Percentiles rank a stretch among this genome's conserved stretches.
phyloP scores from a whole-genome alignment of 2,113 vertebrate genomes.

The Chloropsis cyanopogon region DNA sequence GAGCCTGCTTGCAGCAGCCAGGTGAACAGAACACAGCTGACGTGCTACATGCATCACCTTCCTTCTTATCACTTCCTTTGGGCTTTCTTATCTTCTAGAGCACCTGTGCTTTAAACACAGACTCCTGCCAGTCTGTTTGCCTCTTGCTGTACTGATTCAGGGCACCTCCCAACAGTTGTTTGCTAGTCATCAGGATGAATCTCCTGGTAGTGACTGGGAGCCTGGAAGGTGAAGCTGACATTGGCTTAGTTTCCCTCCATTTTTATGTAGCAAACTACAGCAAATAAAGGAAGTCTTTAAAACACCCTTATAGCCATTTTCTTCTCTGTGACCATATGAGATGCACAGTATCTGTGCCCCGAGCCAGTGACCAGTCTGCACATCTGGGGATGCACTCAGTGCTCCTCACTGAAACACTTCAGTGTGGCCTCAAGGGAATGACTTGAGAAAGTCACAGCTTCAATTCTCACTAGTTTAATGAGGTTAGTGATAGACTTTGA shows the following conservation, averaged over 20 bases:
- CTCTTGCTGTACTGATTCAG: neutral
- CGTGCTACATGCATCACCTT: neutral
- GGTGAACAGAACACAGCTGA: neutral
- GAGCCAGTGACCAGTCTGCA: neutral
- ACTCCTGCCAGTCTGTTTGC: neutral
- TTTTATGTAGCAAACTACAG: neutral
- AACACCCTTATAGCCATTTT: neutral
- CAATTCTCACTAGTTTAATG: conserved; percentile 48
- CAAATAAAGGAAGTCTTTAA: neutral
- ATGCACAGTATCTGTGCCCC: neutral
- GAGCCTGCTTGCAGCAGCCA: neutral
- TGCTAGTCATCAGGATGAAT: neutral
- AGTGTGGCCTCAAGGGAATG: neutral
- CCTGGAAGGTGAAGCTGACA: neutral
- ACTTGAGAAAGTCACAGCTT: conserved; percentile 8
- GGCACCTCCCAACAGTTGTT: neutral
- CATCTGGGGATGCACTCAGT: neutral
- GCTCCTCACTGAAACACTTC: neutral
- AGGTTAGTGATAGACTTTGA: conserved; percentile 30
- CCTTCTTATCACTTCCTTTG: neutral
- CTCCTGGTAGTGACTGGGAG: neutral
- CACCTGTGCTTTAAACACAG: neutral
- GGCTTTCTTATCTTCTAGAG: neutral
- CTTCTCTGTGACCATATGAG: neutral
- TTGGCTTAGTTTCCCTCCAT: neutral